Percentiles rank a stretch among this genome's conserved stretches.
phyloP scores from a whole-genome alignment of 2,888 invertebrate species.

The Parnassius glacialis region DNA sequence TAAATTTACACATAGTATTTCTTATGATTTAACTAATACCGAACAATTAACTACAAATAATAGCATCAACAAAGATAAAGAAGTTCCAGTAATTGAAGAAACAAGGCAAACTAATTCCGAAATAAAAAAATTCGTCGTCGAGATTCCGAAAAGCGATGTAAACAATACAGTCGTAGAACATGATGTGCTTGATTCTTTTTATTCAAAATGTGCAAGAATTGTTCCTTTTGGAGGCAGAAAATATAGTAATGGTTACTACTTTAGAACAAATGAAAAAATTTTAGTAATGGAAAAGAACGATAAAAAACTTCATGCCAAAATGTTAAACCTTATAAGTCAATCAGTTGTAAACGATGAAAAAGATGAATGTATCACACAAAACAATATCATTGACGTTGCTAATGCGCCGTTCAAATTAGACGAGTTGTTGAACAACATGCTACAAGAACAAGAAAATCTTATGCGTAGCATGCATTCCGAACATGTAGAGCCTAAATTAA shows the following conservation, averaged over 20 bases:
- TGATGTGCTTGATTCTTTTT: not conserved
- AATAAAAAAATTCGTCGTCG: not conserved
- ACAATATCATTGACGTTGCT: conserved; percentile 13
- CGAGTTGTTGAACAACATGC: conserved; percentile 16
- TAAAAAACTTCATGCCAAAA: conserved; percentile 45
- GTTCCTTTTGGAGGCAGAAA: conserved; percentile 51
- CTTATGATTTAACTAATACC: conserved; percentile 5
- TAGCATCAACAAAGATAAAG: conserved; percentile 3
- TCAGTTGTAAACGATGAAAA: conserved; percentile 9
- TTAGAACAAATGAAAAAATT: conserved; percentile 53
- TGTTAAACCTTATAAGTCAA: conserved; percentile 33
- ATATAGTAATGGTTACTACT: conserved; percentile 50
- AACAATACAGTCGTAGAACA: not conserved
- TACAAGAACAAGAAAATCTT: conserved; percentile 16
- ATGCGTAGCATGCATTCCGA: conserved; percentile 3
- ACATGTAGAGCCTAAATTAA: not conserved
- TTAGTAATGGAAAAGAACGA: conserved; percentile 62
- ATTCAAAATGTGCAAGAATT: conserved; percentile 47
- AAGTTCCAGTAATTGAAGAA: conserved; percentile 3
- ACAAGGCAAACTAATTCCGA: conserved; percentile 2
- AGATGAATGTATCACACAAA: not conserved
- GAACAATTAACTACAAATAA: conserved; percentile 25
- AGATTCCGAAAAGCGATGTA: not conserved
- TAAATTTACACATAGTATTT: conserved; percentile 45
- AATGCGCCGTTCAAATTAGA: conserved; percentile 15